phyloP scores from a whole-genome alignment of 2,113 vertebrate genomes.

The Corythoichthys haematopterus region DNA sequence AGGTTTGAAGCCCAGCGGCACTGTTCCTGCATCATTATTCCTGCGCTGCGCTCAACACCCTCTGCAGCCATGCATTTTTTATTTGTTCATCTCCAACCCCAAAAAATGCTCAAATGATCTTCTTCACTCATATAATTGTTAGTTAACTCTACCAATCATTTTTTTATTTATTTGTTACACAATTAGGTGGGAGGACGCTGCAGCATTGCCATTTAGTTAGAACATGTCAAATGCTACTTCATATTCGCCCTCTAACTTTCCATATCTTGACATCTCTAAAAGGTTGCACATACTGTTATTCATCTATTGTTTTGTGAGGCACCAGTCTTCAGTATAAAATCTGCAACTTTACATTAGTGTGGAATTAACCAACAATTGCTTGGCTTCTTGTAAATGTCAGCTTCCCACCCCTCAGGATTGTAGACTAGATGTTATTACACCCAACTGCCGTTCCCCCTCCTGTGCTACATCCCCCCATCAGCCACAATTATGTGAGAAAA shows the following conservation, averaged over 20 bases:
- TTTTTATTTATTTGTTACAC: too few relatives aligned
- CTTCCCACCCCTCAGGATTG: conserved; percentile 35
- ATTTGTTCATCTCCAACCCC: conserved; percentile 41
- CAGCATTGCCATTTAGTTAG: background rate
- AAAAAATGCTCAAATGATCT: conserved; percentile 29
- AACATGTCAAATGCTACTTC: conserved; percentile 28
- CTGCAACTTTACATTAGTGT: conserved; percentile 43
- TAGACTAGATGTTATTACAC: conserved; percentile 57
- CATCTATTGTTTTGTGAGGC: conserved; percentile 22
- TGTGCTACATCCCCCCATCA: background rate
- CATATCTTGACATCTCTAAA: conserved; percentile 36
- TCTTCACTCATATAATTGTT: conserved; percentile 9
- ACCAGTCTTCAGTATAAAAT: conserved; percentile 30
- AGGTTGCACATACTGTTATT: conserved; percentile 44
- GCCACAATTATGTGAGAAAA: conserved; percentile 2
- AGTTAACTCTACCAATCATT: background rate
- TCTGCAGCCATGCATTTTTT: conserved; percentile 52
- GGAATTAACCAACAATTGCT: conserved; percentile 47
- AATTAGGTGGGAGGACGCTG: too few relatives aligned
- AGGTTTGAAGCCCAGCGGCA: conserved; percentile 33
- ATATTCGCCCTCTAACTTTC: conserved; percentile 9
- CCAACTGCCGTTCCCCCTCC: conserved; percentile 6
- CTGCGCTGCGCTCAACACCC: conserved; percentile 25
- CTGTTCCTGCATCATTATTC: conserved; percentile 38
- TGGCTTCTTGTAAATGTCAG: conserved; percentile 63